Conservation (phyloP, 1,140 invertebrate species). For the Heliothis subflexa region DNA sequence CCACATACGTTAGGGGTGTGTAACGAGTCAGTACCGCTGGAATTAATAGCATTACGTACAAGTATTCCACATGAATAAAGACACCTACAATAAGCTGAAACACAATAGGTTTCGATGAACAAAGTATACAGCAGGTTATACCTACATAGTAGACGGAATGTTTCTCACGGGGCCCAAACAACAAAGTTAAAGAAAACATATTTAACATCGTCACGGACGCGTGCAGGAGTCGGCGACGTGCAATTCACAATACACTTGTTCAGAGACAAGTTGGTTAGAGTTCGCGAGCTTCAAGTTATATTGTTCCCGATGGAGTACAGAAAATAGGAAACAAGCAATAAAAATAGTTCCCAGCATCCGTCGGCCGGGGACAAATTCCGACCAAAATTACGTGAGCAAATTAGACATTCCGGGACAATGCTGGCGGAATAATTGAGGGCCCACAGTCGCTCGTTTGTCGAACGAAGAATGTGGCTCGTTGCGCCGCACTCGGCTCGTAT, state of each 20-base stretch:
- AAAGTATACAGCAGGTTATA: conserved; percentile 5
- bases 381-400: conserved; percentile 84
- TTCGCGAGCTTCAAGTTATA: conserved; percentile 74
- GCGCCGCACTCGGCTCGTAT: conserved; percentile 42
- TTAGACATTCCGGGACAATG: conserved; percentile 83
- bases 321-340: conserved; percentile 84
- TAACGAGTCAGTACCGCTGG: conserved; percentile 7
- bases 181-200: conserved; percentile 54
- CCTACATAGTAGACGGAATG: conserved; percentile 23
- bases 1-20: conserved; percentile 9
- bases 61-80: conserved; percentile 28
- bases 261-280: conserved; percentile 72
- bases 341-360: conserved; percentile 82
- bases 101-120: conserved; percentile 44
- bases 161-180: conserved; percentile 55
- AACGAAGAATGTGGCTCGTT: conserved; percentile 60
- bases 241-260: conserved; percentile 79
- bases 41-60: conserved; percentile 23
- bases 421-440: conserved; percentile 77
- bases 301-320: conserved; percentile 73
- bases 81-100: conserved; percentile 28
- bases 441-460: conserved; percentile 66
- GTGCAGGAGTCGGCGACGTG: conserved; percentile 66
- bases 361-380: conserved; percentile 79
- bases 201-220: conserved; percentile 53